Conservation (phyloP, 2,113 vertebrate species). For the Plecotus auritus region DNA sequence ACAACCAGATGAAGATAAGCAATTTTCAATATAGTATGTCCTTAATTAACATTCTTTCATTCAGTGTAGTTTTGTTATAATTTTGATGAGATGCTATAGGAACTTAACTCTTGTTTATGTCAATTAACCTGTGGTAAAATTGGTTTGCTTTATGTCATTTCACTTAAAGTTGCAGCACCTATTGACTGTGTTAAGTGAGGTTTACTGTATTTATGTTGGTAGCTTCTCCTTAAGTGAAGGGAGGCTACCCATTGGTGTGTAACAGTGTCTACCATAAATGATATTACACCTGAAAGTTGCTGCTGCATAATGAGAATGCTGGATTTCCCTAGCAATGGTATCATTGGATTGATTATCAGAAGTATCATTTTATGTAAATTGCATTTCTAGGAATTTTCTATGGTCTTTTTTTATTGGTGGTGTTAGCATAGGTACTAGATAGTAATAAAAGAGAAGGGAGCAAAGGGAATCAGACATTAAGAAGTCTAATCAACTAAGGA, state of each 20-base stretch:
- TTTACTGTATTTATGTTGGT: neutral
- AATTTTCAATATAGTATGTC: neutral
- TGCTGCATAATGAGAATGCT: neutral
- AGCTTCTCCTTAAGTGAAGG: neutral
- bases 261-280: neutral
- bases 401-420: neutral
- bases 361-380: neutral
- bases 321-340: neutral
- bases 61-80: neutral
- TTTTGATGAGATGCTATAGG: neutral
- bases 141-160: neutral
- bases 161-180: neutral
- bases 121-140: neutral
- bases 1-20: neutral
- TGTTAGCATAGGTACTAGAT: neutral
- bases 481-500: neutral
- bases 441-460: neutral
- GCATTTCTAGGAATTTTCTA: neutral
- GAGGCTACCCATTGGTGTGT: neutral
- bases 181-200: neutral
- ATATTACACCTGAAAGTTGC: neutral
- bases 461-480: neutral
- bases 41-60: neutral
- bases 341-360: neutral
- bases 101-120: neutral